These are phyloP conservation scores for Papilio helenus DNA, from an alignment of 1,140 invertebrate genomes.

Conservation along the genomic window DNA sequence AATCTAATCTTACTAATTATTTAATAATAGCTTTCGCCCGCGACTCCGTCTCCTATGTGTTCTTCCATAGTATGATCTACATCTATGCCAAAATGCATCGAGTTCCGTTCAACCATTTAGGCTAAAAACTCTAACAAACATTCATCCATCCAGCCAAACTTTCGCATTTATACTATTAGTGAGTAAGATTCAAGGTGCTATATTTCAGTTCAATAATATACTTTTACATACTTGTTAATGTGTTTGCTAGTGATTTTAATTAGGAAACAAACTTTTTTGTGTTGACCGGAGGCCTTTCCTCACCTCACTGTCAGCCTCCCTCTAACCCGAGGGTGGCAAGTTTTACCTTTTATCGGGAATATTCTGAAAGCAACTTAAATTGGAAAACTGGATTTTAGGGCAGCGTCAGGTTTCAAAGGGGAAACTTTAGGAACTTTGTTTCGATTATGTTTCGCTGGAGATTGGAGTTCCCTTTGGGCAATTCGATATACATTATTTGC, in stretches of 20 bases:
- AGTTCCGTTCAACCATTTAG: no score
- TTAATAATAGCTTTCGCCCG: no score
- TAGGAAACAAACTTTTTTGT: conserved; percentile 14
- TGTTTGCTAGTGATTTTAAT: conserved; percentile 23
- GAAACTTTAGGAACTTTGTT: conserved; percentile 48
- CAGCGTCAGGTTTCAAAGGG: conserved; percentile 45
- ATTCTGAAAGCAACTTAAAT: conserved; percentile 62
- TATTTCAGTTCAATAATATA: neutral
- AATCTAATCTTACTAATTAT: no score
- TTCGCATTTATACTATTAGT: no score
- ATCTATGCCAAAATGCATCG: no score
- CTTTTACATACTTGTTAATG: neutral
- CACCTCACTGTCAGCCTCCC: neutral
- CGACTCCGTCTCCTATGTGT: no score
- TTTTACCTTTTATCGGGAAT: conserved; percentile 54
- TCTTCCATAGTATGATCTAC: no score
- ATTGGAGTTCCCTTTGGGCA: conserved; percentile 35
- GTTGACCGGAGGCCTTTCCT: conserved; percentile 20
- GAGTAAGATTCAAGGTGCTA: no score
- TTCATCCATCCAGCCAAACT: no score
- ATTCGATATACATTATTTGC: conserved; percentile 27
- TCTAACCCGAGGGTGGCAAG: conserved; percentile 46
- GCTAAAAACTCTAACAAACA: no score
- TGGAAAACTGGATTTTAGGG: conserved; percentile 52
- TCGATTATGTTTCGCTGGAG: conserved; percentile 38